Conservation (phyloP, 2,797 vertebrate genomes). For the Myripristis jacobus region DNA sequence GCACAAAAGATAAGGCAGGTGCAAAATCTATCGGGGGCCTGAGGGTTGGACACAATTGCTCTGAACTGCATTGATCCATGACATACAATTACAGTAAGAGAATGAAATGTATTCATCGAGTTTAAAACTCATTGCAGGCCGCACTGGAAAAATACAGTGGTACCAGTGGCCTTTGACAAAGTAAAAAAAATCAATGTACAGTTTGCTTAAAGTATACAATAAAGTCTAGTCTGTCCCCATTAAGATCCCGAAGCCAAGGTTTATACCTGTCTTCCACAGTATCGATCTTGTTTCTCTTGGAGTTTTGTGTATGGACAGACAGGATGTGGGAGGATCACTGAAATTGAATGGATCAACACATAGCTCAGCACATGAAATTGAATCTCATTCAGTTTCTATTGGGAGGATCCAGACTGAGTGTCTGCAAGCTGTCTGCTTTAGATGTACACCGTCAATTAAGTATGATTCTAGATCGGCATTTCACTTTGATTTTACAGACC, state of each 20-base stretch:
- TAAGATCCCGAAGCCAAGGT: slow-evolving; percentile 30
- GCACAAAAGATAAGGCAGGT: slow-evolving; percentile 10
- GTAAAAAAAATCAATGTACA: slow-evolving; percentile 57
- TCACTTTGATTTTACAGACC: slow-evolving; percentile 27
- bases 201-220: slow-evolving; percentile 37
- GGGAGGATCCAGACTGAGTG: too few species aligned
- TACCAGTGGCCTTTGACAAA: slow-evolving; percentile 43
- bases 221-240: slow-evolving; percentile 49
- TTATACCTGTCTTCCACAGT: slow-evolving; percentile 35
- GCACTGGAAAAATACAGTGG: slow-evolving; percentile 43
- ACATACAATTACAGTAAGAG: slow-evolving; percentile 60
- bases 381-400: too few species aligned
- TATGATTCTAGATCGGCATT: slow-evolving; percentile 36
- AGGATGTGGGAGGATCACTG: slow-evolving; percentile 61
- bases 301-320: slow-evolving; percentile 61
- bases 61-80: slow-evolving; percentile 61
- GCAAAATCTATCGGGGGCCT: slow-evolving; percentile 46
- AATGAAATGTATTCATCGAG: slow-evolving; percentile 23
- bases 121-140: slow-evolving; percentile 44
- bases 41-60: slow-evolving; percentile 39
- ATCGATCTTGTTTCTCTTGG: slow-evolving; percentile 58
- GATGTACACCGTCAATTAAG: slow-evolving; percentile 57
- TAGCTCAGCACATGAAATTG: too few species aligned
- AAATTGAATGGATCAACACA: too few species aligned
- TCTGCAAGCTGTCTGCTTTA: slow-evolving; percentile 55